Evolutionary conservation across 2,888 invertebrate genomes (phyloP), one percentile per base, ranked within the genome.

Genomic region (Apamea sordens): DNA sequence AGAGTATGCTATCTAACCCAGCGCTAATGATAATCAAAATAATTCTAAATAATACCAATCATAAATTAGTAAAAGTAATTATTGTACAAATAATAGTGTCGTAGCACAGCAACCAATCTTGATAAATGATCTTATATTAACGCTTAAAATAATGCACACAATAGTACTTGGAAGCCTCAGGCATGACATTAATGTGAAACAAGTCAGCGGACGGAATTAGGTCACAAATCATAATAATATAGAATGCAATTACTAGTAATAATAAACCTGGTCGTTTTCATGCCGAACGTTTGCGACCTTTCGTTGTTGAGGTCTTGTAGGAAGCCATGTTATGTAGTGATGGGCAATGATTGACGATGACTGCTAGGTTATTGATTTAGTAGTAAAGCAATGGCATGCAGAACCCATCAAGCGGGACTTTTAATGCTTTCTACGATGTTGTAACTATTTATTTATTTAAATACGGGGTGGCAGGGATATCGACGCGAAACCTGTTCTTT

Each of bases 181-280:
- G 87, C 80, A 50, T 72, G 70, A 80, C 67, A 80, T 80, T 86
- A 80, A 86, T 77, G 72, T 76, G 73, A 64, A 86, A 71, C 68
- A 73, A 86, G 76, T 78, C 85, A 76, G 70, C 65, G 56, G 8
- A 32, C 24, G 50, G 44, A 86, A 85, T 84, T 67, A 84, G 84
- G 73, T 76, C 36, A 32, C 73, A 79, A 84, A 77, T 84, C 77
- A 83, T 81, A 67, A 79, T 84, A 71, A 76, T 81, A 70, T 76
- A 80, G 41, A 73, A 73, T 71, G 70, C 73, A 69, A 86, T 86
- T 76, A 86, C 72, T 75, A 32, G 74, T 69, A 69, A 79, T 76
- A 81, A 72, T 84, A 63, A 74, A 73, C 73, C 18, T 69, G 32
- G 15, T 72, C 32, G 24, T 69, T 77, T 68, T 41, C 13, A 28